Base-by-base conservation (phyloP, 2,888 invertebrate genomes). In the Ethmia dodecea region DNA sequence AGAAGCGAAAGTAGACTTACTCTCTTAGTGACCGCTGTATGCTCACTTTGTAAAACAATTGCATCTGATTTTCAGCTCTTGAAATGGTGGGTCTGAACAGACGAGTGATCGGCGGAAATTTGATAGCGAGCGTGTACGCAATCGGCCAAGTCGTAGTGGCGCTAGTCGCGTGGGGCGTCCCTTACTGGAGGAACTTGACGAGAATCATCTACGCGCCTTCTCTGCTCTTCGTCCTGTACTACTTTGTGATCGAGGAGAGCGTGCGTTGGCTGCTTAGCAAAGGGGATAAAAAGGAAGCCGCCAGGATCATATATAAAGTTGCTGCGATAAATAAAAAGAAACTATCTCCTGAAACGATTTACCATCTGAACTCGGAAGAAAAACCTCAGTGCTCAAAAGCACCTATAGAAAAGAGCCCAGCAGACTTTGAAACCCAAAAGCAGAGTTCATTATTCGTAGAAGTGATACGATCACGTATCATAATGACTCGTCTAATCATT, bases 241-340 rank as follows among this genome's bases (percentile, higher is more conserved):
- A 84, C 47, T 90, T 90, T 80, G 35, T 89, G 2, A 67, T 90
- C 22, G 90, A 91, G 13, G 92, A 92, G 65, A 91, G 91, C 29
- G 86, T 91, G 3, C 78, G 93, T 39, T 93, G 93, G 93, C 81
- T 93, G n/a, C 68, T 92, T 26, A 89, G 89, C 34, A 89, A 89
- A 51, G 89, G 86, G 1, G 55, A 76, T 27, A 89, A 88, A 13
- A 78, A 83, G 38, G 81, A 83, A 49, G 88, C 89, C 0, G 78
- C 83, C 2, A 69, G 62, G 33, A 88, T 86, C 31, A 80, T 90
- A 40, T 74, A 60, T 35, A 78, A 75, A 55, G 88, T 84, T 0
- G 89, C 89, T 1, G 69, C 64, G 3, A 52, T 70, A 0, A 88
- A 88, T 38, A 72, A 66, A 1, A 77, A 56, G 42, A 76, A 77